Evolutionary conservation across 2,888 invertebrate genomes (phyloP), one percentile per base, ranked within the genome.

Genomic region (Drosophila siamana): DNA sequence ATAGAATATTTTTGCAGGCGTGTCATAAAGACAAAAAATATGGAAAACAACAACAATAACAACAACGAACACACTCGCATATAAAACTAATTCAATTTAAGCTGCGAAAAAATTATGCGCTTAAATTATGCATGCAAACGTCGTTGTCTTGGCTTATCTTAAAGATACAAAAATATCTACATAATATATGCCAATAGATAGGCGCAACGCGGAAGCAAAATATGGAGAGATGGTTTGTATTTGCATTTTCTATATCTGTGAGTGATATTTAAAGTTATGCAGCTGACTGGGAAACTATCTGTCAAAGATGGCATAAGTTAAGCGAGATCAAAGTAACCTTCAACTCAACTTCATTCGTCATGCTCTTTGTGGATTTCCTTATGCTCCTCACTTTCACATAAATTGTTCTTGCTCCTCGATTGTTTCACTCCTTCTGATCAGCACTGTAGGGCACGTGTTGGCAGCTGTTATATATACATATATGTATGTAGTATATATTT

Each of bases 121-220:
- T 56, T 41, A 48, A 76, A 79, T 79, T 77, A 77, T 79, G 77
- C 77, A 77, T 71, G 76, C 77, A 75, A 67, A 68, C 69, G 65
- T 51, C 69, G 65, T 51, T 69, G 74, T 61, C 69, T 43, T 19
- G 30, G 60, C 78, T 64, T 73, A 63, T 73, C 78, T 50, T 67
- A 26, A 63, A 67, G 56, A 66, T 60, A 73, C 61, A 55, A 22
- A 50, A 36, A 24, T 38, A 74, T 74, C 61, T 78, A 41, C 78
- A 74, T 74, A 74, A 67, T 71, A 46, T 76, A 55, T 59, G 15
- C 69, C 38, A 46, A 28, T 16, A 15, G 41, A 36, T 26, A 28
- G 48, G 16, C 16, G 15, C n/a, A 19, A 11, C 13, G 22, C n/a
- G 24, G 11, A 11, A 24, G 44, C 6, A n/a, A 15, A 28, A n/a